phyloP scores from a whole-genome alignment of 2,797 vertebrate genomes.

The Sebastes glaucus region DNA sequence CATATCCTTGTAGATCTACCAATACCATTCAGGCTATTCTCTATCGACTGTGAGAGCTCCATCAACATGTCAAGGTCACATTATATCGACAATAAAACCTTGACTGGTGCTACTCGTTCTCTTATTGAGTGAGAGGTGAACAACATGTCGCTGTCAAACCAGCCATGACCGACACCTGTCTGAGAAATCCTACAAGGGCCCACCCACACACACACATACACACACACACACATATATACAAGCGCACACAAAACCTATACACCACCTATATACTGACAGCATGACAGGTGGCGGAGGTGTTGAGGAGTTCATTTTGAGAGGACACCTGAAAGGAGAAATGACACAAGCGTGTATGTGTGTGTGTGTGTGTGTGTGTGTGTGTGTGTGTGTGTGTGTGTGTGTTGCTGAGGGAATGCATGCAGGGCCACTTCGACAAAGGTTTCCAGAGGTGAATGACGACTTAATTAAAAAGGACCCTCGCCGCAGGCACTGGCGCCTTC shows the following conservation, averaged over 20 bases:
- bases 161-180: constrained; percentile 37
- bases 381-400: background rate
- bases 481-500: constrained; percentile 35
- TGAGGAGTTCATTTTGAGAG: background rate
- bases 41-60: background rate
- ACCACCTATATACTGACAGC: background rate
- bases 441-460: constrained; percentile 61
- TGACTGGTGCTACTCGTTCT: constrained; percentile 28
- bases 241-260: background rate
- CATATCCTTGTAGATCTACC: background rate
- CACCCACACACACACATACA: background rate
- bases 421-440: constrained; percentile 40
- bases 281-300: constrained; percentile 6
- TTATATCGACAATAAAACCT: constrained; percentile 10
- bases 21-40: background rate
- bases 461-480: constrained; percentile 60
- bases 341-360: constrained; percentile 7
- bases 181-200: background rate
- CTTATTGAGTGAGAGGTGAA: constrained; percentile 19
- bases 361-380: constrained; percentile 8
- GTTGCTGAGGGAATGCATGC: constrained; percentile 17
- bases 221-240: background rate
- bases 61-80: constrained; percentile 32
- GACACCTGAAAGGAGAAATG: constrained; percentile 18
- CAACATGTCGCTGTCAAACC: constrained; percentile 42